Conservation (phyloP, 2,113 vertebrate genomes). For the Polyodon spathula region DNA sequence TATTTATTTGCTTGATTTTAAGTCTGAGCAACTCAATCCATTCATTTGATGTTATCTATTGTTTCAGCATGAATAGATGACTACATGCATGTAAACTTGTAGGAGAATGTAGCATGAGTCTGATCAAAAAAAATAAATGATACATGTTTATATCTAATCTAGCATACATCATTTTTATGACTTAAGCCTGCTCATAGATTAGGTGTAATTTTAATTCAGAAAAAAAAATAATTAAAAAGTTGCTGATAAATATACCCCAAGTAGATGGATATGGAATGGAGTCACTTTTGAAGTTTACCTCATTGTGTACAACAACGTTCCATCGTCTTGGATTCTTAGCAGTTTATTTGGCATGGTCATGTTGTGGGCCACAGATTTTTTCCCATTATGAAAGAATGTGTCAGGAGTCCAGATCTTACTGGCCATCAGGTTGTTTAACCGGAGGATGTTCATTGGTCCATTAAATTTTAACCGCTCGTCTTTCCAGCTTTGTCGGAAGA, state of each 20-base stretch:
- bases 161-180: too few relatives aligned
- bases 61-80: too few relatives aligned
- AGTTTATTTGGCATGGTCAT: constrained; percentile 89
- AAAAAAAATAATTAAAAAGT: too few relatives aligned
- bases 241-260: not conserved
- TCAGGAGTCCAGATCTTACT: constrained; percentile 88
- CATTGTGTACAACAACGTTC: constrained; percentile 79
- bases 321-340: constrained; percentile 75
- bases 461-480: constrained; percentile 80
- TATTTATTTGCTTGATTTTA: too few relatives aligned
- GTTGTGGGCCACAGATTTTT: constrained; percentile 82
- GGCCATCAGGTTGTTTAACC: constrained; percentile 82
- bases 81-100: too few relatives aligned
- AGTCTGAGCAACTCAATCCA: too few relatives aligned
- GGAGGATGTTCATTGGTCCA: constrained; percentile 80
- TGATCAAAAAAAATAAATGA: too few relatives aligned
- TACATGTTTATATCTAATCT: too few relatives aligned
- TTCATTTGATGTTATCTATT: too few relatives aligned
- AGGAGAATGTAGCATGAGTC: too few relatives aligned
- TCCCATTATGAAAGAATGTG: constrained; percentile 83
- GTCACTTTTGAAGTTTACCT: constrained; percentile 43
- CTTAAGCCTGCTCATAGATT: too few relatives aligned
- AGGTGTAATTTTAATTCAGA: too few relatives aligned
- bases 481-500: constrained; percentile 83
- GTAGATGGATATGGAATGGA: not conserved